These are phyloP conservation scores for Rhynchopsitta pachyrhyncha DNA, from an alignment of 2,113 vertebrate species.

Conservation along the genomic window DNA sequence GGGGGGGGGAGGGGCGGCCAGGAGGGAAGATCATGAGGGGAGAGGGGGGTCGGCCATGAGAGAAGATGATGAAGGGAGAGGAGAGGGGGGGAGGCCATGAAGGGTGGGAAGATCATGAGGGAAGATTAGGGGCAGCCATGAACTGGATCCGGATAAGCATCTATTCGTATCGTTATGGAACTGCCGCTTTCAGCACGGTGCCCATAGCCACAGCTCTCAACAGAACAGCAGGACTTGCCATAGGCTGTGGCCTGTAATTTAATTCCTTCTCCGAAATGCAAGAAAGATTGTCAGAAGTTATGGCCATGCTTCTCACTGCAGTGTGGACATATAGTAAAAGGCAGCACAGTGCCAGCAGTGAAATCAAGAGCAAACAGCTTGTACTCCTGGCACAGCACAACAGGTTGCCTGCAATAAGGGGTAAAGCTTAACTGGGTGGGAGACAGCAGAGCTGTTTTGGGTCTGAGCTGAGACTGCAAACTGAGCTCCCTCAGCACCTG, in stretches of 20 bases:
- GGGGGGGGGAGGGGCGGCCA: fast-evolving
- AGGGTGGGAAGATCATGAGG: not conserved
- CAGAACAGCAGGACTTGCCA: not conserved
- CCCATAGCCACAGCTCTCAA: not conserved
- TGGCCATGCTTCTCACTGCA: not conserved
- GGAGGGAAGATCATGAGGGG: too few relatives aligned
- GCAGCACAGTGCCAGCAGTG: not conserved
- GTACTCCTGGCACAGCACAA: not conserved
- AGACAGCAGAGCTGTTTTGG: not conserved
- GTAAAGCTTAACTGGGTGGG: not conserved
- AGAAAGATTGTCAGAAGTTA: not conserved
- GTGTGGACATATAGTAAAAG: not conserved
- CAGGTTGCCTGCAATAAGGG: not conserved
- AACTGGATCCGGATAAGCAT: not conserved
- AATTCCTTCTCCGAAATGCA: not conserved
- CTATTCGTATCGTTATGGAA: not conserved
- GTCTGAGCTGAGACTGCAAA: not conserved
- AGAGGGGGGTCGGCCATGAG: fast-evolving
- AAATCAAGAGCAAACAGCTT: not conserved
- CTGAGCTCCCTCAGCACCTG: not conserved
- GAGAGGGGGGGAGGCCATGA: not conserved
- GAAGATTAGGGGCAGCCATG: not conserved
- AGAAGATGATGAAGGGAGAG: too few relatives aligned
- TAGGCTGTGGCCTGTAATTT: fast-evolving
- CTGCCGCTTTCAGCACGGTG: not conserved